A percentile compares a stretch with the other conserved stretches of the same genome.
phyloP scores from a whole-genome alignment of 1,140 invertebrate genomes.

The Acromyrmex heyeri region DNA sequence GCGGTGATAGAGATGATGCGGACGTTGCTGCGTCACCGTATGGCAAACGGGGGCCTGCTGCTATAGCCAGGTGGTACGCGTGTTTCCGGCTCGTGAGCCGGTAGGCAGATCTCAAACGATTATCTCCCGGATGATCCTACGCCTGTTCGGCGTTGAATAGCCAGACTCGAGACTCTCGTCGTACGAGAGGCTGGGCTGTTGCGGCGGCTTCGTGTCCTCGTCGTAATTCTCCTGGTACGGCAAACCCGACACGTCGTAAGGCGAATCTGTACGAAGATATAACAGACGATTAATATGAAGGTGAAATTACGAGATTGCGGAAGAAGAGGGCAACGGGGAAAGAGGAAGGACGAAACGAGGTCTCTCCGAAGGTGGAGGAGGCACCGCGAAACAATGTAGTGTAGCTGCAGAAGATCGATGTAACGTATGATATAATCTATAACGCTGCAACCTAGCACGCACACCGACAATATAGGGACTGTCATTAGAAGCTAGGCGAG shows the following conservation, averaged over 20 bases:
- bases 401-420: conserved; percentile 54
- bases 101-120: conserved; percentile 92
- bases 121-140: conserved; percentile 96
- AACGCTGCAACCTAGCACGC: conserved; percentile 52
- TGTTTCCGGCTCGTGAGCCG: conserved; percentile 85
- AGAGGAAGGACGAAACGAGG: conserved; percentile 9
- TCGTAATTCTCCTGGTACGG: conserved; percentile 94
- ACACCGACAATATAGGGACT: conserved; percentile 55
- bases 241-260: conserved; percentile 96
- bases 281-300: conserved; percentile 44
- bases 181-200: conserved; percentile 94
- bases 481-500: conserved; percentile 47
- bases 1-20: conserved; percentile 57
- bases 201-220: conserved; percentile 91
- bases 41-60: conserved; percentile 83
- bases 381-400: conserved; percentile 15
- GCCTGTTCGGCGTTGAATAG: conserved; percentile 96
- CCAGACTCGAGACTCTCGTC: conserved; percentile 97
- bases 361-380: neutral
- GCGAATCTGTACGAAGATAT: conserved; percentile 90
- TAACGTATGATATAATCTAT: conserved; percentile 62
- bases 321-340: neutral
- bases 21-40: conserved; percentile 58
- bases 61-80: conserved; percentile 86
- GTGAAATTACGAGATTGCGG: neutral